phyloP scores from a whole-genome alignment of 1,140 invertebrate genomes.

The Leptinotarsa defecta region DNA sequence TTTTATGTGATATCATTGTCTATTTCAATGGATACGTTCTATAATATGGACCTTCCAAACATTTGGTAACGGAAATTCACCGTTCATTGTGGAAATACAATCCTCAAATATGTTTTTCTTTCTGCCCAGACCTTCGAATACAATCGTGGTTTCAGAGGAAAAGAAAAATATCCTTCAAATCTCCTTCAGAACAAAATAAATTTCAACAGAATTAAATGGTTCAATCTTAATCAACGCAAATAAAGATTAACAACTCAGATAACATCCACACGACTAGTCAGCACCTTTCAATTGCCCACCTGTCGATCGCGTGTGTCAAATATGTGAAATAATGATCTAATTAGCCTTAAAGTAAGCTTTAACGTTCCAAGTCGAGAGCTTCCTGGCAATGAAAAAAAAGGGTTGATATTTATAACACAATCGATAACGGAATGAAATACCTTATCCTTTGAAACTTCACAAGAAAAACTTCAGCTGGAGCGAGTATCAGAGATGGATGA shows the following conservation, averaged over 20 bases:
- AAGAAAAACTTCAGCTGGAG: not conserved
- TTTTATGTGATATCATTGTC: too few relatives aligned
- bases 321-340: not conserved
- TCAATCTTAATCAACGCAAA: not conserved
- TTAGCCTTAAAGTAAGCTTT: not conserved
- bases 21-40: too few relatives aligned
- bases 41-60: too few relatives aligned
- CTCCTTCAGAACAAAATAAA: too few relatives aligned
- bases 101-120: too few relatives aligned
- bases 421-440: not conserved
- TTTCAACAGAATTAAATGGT: too few relatives aligned
- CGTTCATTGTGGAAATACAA: too few relatives aligned
- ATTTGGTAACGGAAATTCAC: too few relatives aligned
- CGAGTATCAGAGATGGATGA: not conserved
- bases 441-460: not conserved
- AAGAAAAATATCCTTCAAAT: too few relatives aligned
- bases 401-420: not conserved
- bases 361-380: not conserved
- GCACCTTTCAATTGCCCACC: not conserved
- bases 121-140: too few relatives aligned
- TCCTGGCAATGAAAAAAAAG: not conserved
- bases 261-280: not conserved
- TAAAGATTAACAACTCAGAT: not conserved
- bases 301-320: conserved; percentile 2
- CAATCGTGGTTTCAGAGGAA: too few relatives aligned